Evolutionary conservation across 2,113 vertebrate genomes (phyloP).

Genomic region (Baryphthengus martii): DNA sequence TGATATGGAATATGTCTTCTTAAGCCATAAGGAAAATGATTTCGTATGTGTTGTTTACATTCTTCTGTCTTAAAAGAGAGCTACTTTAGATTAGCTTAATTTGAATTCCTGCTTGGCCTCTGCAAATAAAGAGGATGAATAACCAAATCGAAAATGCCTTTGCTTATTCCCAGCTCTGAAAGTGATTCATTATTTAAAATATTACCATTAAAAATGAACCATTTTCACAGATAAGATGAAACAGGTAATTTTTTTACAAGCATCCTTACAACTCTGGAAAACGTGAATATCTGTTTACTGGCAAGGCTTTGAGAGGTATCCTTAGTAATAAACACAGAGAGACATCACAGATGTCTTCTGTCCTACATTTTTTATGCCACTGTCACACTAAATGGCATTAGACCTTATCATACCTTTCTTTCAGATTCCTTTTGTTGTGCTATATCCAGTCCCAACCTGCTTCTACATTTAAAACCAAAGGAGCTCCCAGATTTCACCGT

Average conservation of each 20-base stretch:
- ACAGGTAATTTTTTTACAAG: background rate
- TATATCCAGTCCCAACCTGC: background rate
- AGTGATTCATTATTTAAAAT: constrained; percentile 41
- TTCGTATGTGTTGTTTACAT: background rate
- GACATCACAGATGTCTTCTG: constrained; percentile 7
- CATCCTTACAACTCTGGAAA: background rate
- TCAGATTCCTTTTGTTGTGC: background rate
- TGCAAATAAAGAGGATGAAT: constrained; percentile 33
- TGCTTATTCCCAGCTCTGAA: constrained; percentile 4
- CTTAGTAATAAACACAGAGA: background rate
- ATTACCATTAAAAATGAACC: constrained; percentile 44
- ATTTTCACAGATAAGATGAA: background rate
- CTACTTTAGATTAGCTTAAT: constrained; percentile 19
- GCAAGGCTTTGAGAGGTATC: background rate
- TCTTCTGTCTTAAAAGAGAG: constrained; percentile 24
- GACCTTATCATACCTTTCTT: background rate
- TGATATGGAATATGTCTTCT: background rate
- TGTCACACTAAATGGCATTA: background rate
- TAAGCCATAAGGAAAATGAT: background rate
- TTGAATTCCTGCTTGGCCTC: background rate
- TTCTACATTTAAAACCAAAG: background rate
- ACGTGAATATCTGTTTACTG: background rate
- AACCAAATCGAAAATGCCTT: constrained; percentile 17
- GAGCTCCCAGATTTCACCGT: background rate
- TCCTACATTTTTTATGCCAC: constrained; percentile 17